These are phyloP conservation scores for Achroia grisella DNA, from an alignment of 1,140 invertebrate species.

Conservation along the genomic window DNA sequence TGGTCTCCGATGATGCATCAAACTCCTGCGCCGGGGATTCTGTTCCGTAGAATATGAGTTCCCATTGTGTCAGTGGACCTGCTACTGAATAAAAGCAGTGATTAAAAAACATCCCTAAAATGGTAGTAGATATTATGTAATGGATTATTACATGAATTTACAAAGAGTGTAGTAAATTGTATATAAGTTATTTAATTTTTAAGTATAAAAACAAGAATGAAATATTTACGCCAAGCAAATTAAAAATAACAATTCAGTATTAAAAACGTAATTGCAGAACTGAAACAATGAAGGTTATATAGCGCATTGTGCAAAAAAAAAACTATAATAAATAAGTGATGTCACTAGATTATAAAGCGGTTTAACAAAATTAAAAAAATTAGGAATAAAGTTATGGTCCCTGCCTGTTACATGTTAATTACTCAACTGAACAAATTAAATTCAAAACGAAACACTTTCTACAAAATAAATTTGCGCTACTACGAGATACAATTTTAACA, in stretches of 20 bases:
- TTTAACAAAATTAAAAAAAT: constrained; percentile 4
- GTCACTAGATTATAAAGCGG: background rate
- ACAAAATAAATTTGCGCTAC: constrained; percentile 27
- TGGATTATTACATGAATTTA: too few species aligned
- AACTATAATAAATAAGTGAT: background rate
- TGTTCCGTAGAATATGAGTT: constrained; percentile 86
- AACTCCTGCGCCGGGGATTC: constrained; percentile 75
- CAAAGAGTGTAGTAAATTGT: too few species aligned
- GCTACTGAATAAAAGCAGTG: constrained; percentile 14
- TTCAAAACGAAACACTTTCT: constrained; percentile 21
- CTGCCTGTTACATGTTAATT: constrained; percentile 19
- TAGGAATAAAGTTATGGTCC: constrained; percentile 11
- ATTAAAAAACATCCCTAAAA: too few species aligned
- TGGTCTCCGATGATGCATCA: constrained; percentile 48
- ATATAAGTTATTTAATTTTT: too few species aligned
- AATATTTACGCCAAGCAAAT: too few species aligned
- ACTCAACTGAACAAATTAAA: constrained; percentile 14
- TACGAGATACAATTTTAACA: constrained; percentile 40
- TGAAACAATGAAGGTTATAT: too few species aligned
- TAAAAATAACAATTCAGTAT: too few species aligned
- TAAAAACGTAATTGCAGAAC: too few species aligned
- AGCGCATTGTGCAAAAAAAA: too few species aligned
- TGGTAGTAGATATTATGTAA: too few species aligned
- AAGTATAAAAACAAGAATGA: background rate
- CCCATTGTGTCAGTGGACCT: constrained; percentile 78